Evolutionary conservation across 2,797 vertebrate species (phyloP).

Genomic region (Tolypeutes matacus): DNA sequence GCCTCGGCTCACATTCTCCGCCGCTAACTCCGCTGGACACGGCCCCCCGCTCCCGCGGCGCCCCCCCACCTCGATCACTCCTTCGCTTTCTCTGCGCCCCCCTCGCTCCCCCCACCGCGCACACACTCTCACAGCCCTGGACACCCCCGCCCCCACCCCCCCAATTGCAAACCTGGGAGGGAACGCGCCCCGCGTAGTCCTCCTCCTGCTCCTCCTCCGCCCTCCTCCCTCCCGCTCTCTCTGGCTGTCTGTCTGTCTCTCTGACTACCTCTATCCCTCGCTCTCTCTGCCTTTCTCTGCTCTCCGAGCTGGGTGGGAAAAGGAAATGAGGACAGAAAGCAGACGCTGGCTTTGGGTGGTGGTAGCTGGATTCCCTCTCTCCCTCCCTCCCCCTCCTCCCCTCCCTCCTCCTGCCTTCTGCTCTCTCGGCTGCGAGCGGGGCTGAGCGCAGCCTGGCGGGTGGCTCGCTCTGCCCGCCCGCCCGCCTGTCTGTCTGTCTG

Average conservation of each 20-base stretch:
- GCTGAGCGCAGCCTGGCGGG: constrained; percentile 84
- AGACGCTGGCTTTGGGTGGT: constrained; percentile 87
- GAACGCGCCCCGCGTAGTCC: constrained; percentile 84
- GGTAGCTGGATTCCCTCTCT: constrained; percentile 85
- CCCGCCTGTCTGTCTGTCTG: constrained; percentile 84
- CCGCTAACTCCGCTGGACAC: constrained; percentile 84
- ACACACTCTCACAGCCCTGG: constrained; percentile 80
- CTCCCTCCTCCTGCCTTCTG: constrained; percentile 85
- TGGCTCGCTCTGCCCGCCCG: constrained; percentile 81
- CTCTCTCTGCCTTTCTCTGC: constrained; percentile 85
- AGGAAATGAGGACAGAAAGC: constrained; percentile 88
- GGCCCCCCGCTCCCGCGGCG: constrained; percentile 74
- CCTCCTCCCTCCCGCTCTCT: constrained; percentile 76
- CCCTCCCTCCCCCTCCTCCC: constrained; percentile 81
- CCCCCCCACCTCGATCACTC: constrained; percentile 72
- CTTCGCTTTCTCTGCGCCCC: constrained; percentile 72
- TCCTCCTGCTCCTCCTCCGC: constrained; percentile 81
- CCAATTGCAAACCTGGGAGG: constrained; percentile 84
- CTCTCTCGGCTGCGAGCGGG: constrained; percentile 82
- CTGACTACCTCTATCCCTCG: constrained; percentile 78
- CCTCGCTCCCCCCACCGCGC: constrained; percentile 47
- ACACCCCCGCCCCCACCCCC: constrained; percentile 81
- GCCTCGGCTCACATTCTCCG: constrained; percentile 86
- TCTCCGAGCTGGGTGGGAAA: constrained; percentile 86
- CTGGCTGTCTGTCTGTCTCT: constrained; percentile 78